phyloP scores from a whole-genome alignment of 2,888 invertebrate genomes.

The Heliconius ethilla region DNA sequence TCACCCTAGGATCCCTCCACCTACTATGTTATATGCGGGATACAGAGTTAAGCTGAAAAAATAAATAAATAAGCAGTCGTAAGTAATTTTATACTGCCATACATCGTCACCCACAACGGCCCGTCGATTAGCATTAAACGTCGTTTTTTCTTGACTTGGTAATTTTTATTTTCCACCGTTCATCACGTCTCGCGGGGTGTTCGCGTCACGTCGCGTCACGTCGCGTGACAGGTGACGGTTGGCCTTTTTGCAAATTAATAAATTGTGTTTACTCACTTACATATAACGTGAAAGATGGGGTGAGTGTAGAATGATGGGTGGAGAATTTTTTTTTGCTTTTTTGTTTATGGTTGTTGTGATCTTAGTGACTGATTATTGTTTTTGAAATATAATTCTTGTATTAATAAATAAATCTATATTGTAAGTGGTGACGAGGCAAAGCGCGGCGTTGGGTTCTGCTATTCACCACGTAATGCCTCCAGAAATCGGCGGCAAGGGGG shows the following conservation, averaged over 20 bases:
- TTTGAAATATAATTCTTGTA: background rate
- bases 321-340: background rate
- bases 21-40: background rate
- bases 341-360: background rate
- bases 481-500: too few relatives aligned
- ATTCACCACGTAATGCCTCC: too few relatives aligned
- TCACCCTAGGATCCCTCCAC: background rate
- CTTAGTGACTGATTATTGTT: background rate
- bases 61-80: background rate
- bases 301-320: background rate
- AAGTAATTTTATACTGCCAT: background rate
- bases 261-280: conserved; percentile 60
- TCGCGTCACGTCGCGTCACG: conserved; percentile 45
- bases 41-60: background rate
- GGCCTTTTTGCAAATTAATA: conserved; percentile 67
- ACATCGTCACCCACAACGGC: conserved; percentile 48
- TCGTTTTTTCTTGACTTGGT: conserved; percentile 58
- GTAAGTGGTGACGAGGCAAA: too few relatives aligned
- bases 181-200: conserved; percentile 59
- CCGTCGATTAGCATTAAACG: conserved; percentile 67
- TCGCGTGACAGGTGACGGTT: conserved; percentile 67
- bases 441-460: too few relatives aligned
- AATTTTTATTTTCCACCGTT: conserved; percentile 74
- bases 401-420: too few relatives aligned
- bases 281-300: conserved; percentile 48